Conservation (phyloP, 2,797 vertebrate species). For the Mycteria americana region DNA sequence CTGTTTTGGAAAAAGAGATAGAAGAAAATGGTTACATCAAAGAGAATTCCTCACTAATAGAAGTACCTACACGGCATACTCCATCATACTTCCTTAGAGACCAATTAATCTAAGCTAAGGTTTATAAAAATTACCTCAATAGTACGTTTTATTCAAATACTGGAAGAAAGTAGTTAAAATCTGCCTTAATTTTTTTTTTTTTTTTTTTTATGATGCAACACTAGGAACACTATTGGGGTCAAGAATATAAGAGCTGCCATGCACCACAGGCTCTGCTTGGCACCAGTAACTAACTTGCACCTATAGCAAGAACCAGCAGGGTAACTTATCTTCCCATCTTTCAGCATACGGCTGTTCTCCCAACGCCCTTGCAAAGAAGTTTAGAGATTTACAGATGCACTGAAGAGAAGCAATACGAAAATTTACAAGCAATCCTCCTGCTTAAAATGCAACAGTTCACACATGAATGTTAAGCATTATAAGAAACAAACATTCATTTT, state of each 20-base stretch:
- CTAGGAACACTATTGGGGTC: not conserved
- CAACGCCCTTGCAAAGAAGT: not conserved
- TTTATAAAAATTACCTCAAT: not conserved
- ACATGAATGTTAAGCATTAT: fast-evolving
- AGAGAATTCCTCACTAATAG: not conserved
- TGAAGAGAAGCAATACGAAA: not conserved
- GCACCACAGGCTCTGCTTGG: not conserved
- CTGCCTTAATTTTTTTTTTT: not conserved
- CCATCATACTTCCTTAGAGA: not conserved
- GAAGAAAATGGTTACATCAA: not conserved
- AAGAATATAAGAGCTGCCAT: not conserved
- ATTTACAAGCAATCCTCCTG: not conserved
- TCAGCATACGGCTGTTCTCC: not conserved
- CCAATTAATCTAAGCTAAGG: not conserved
- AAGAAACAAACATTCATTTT: not conserved
- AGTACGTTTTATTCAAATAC: not conserved
- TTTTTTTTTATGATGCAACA: not conserved
- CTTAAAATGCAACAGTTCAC: not conserved
- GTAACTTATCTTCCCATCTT: not conserved
- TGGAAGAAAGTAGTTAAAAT: not conserved
- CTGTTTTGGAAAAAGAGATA: not conserved
- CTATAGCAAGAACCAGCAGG: not conserved
- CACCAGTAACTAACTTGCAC: not conserved
- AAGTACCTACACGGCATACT: not conserved
- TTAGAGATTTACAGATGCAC: not conserved